A percentile compares a stretch with the other conserved stretches of the same genome.
phyloP scores from a whole-genome alignment of 2,113 vertebrate genomes.

The Physeter macrocephalus region DNA sequence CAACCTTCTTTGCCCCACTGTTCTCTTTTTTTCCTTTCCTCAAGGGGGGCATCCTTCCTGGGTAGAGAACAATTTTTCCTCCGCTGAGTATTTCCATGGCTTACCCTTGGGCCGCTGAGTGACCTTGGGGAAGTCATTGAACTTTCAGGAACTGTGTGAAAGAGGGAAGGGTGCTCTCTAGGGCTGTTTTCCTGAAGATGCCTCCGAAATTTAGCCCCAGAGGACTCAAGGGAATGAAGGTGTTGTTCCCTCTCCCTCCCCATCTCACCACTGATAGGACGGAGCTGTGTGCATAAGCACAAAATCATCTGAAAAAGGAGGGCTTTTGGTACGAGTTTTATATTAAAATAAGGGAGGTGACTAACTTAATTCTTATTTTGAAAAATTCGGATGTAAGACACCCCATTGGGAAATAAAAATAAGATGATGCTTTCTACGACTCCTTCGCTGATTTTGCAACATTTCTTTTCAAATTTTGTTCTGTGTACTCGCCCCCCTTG shows the following conservation, averaged over 20 bases:
- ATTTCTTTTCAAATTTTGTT: not conserved
- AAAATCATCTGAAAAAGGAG: not conserved
- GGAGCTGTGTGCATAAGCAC: not conserved
- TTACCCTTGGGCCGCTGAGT: not conserved
- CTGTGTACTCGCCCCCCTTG: not conserved
- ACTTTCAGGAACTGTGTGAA: not conserved
- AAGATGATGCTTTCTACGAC: not conserved
- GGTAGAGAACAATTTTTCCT: not conserved
- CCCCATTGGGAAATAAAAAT: not conserved
- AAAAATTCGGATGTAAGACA: not conserved
- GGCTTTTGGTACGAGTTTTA: not conserved
- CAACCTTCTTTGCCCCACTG: not conserved
- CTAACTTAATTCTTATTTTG: not conserved
- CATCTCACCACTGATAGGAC: not conserved
- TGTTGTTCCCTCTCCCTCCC: not conserved
- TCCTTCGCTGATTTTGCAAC: not conserved
- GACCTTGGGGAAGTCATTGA: conserved; percentile 2
- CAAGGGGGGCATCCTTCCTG: not conserved
- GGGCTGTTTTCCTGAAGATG: not conserved
- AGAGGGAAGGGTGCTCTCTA: not conserved
- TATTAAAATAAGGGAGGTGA: not conserved
- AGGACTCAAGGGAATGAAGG: not conserved
- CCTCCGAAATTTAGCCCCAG: not conserved
- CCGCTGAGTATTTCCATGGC: not conserved
- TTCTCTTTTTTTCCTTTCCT: not conserved